A percentile compares a stretch with the other conserved stretches of the same genome.
Evolutionary conservation across 1,140 invertebrate species (phyloP).

Genomic region (Globodera rostochiensis): DNA sequence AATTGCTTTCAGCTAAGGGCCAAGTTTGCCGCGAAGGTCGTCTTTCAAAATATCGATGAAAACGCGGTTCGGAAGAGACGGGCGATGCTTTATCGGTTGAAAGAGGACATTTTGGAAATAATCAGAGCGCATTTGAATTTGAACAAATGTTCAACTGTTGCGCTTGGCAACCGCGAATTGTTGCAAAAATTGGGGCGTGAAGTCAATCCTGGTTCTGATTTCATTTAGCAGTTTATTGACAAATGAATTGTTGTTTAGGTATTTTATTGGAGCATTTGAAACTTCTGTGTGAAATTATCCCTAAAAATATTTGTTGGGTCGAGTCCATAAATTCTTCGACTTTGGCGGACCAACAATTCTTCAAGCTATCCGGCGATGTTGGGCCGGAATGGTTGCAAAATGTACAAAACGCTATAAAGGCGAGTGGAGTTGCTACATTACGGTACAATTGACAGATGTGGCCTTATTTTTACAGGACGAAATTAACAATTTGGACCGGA

Average conservation of each 20-base stretch:
- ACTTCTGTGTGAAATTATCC: slow-evolving; percentile 21
- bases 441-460: background rate
- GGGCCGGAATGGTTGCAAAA: slow-evolving; percentile 18
- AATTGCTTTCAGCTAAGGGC: slow-evolving; percentile 9
- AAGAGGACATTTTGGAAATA: slow-evolving; percentile 16
- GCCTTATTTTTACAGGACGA: background rate
- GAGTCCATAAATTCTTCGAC: background rate
- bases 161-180: slow-evolving; percentile 6
- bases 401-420: background rate
- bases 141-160: slow-evolving; percentile 18
- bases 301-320: slow-evolving; percentile 18
- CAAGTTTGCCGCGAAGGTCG: slow-evolving; percentile 17
- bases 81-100: slow-evolving; percentile 15
- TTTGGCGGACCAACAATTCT: background rate
- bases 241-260: background rate
- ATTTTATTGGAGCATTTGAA: slow-evolving; percentile 16
- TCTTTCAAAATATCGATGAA: background rate
- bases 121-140: slow-evolving; percentile 29
- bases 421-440: background rate
- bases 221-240: background rate
- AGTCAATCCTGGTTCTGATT: slow-evolving; percentile 12
- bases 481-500: background rate
- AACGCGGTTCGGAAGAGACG: background rate
- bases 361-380: slow-evolving; percentile 9
- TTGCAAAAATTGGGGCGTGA: slow-evolving; percentile 20